These are phyloP conservation scores for Aplidium turbinatum DNA, from an alignment of 23 tunicate species.

Conservation along the genomic window DNA sequence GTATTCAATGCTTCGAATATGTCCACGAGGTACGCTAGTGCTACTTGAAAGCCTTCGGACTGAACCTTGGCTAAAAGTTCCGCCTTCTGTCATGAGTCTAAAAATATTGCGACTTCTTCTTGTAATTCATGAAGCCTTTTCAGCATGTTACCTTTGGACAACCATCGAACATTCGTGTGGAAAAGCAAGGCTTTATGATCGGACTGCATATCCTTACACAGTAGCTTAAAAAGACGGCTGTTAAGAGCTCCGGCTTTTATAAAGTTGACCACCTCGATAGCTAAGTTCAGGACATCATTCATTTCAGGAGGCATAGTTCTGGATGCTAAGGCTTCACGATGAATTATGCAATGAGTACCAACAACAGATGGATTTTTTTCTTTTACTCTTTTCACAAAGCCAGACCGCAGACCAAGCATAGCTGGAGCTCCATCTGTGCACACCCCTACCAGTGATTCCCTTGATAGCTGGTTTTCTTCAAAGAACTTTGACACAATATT, in stretches of 20 bases:
- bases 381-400: conserved; percentile 39
- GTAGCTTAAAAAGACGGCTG: conserved; percentile 16
- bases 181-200: conserved; percentile 19
- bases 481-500: conserved; percentile 32
- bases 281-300: conserved; percentile 25
- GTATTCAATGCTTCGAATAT: conserved; percentile 33
- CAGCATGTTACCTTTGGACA: conserved; percentile 37
- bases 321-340: conserved; percentile 35
- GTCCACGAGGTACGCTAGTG: conserved; percentile 51
- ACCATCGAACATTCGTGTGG: conserved; percentile 28
- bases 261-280: not conserved
- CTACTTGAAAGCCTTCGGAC: too few species aligned
- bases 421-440: conserved; percentile 42
- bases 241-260: conserved; percentile 6
- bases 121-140: conserved; percentile 39
- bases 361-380: conserved; percentile 30
- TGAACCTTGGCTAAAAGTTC: too few species aligned
- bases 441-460: conserved; percentile 32
- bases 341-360: conserved; percentile 36
- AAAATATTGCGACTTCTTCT: conserved; percentile 42
- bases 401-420: conserved; percentile 31
- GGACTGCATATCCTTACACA: conserved; percentile 23
- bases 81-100: too few species aligned
- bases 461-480: conserved; percentile 28
- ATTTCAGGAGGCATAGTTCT: conserved; percentile 35